Conservation (phyloP, 2,113 vertebrate genomes). For the Arenaria interpres region DNA sequence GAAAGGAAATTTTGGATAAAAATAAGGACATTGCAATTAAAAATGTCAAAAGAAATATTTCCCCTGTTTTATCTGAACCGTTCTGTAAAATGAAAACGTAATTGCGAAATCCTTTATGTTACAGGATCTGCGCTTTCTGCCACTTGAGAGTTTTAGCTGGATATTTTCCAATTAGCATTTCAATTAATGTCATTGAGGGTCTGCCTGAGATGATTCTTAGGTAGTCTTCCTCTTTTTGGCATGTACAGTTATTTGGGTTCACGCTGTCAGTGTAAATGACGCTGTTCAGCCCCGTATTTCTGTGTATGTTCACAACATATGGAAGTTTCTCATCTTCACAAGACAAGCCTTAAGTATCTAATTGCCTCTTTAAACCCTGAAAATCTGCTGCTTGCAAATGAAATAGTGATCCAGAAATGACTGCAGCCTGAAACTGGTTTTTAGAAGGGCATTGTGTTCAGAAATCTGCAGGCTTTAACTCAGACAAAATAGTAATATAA, state of each 20-base stretch:
- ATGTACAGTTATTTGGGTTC: background rate
- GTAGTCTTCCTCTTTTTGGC: background rate
- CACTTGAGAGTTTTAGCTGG: background rate
- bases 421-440: background rate
- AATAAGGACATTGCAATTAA: background rate
- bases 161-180: background rate
- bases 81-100: background rate
- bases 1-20: background rate
- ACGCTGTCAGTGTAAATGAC: background rate
- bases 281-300: background rate
- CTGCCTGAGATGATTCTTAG: background rate
- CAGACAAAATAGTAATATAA: background rate
- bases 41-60: background rate
- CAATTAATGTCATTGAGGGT: background rate
- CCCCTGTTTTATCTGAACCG: background rate
- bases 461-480: background rate
- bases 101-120: background rate
- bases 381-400: background rate
- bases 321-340: background rate
- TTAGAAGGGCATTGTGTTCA: background rate
- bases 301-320: background rate
- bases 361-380: background rate
- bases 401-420: background rate
- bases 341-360: background rate
- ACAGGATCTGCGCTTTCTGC: background rate